Evolutionary conservation across 35 echinoderm and acorn worm species (phyloP).

Genomic region (Ophiothrix spiculata): DNA sequence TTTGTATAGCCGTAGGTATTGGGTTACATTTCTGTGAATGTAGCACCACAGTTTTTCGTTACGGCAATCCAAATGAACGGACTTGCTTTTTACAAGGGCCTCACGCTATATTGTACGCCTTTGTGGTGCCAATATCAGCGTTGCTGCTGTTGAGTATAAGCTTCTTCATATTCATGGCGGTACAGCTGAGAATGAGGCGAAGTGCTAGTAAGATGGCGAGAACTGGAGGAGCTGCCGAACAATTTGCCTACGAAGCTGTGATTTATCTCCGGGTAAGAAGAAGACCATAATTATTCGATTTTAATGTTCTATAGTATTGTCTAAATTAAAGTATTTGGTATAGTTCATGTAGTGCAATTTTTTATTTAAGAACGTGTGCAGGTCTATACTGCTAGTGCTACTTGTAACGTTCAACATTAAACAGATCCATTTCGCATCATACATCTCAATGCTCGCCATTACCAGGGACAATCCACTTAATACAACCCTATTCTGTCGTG

Average conservation of each 20-base stretch:
- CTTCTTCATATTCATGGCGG: conserved; percentile 14
- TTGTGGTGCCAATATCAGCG: conserved; percentile 6
- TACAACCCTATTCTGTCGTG: no score
- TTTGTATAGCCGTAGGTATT: conserved; percentile 18
- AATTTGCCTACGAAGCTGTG: neutral
- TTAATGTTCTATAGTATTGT: neutral
- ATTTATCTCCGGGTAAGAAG: conserved; percentile 20
- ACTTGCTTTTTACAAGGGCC: conserved; percentile 18
- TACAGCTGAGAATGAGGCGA: neutral
- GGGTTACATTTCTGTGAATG: conserved; percentile 35
- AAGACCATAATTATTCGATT: no score
- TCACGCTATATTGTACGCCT: neutral
- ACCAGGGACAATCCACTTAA: no score
- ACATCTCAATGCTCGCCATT: no score
- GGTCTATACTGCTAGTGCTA: neutral
- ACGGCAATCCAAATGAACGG: neutral
- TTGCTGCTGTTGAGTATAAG: neutral
- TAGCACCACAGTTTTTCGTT: neutral
- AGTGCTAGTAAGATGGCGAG: neutral
- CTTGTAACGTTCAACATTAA: neutral
- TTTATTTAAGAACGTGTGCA: neutral
- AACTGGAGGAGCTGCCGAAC: neutral
- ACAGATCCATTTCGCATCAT: neutral
- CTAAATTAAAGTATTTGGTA: neutral
- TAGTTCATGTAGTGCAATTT: neutral